phyloP scores from a whole-genome alignment of 2,888 invertebrate species.

The Pyrochroa serraticornis region DNA sequence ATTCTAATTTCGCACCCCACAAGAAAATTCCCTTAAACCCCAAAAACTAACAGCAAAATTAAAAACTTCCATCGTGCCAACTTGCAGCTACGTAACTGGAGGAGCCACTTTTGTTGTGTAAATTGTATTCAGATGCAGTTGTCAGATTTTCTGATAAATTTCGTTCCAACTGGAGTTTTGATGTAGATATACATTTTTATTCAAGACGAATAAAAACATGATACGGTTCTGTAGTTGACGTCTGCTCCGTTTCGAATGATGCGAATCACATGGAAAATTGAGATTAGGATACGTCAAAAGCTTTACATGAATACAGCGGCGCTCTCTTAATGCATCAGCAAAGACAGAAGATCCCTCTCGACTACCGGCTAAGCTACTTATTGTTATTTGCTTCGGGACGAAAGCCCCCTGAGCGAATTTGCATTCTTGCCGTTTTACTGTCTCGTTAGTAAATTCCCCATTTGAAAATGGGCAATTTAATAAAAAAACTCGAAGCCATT shows the following conservation, averaged over 20 bases:
- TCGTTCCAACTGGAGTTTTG: neutral
- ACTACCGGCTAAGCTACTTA: too few species aligned
- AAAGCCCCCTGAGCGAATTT: too few species aligned
- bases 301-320: neutral
- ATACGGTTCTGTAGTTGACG: conserved; percentile 14
- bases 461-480: too few species aligned
- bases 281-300: neutral
- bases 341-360: neutral
- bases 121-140: neutral
- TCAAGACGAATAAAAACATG: conserved; percentile 10
- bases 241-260: neutral
- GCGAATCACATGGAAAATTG: neutral
- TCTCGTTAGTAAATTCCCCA: too few species aligned
- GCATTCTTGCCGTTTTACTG: too few species aligned
- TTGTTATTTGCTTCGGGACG: too few species aligned
- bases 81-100: too few species aligned
- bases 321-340: neutral
- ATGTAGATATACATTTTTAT: conserved; percentile 23
- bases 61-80: too few species aligned
- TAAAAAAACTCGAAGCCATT: too few species aligned
- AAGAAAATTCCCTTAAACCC: neutral
- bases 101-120: too few species aligned
- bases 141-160: conserved; percentile 21
- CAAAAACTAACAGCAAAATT: too few species aligned
- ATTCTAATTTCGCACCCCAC: neutral